Conservation (phyloP, 2,797 vertebrate species). For the Microctenopoma lineatum region DNA sequence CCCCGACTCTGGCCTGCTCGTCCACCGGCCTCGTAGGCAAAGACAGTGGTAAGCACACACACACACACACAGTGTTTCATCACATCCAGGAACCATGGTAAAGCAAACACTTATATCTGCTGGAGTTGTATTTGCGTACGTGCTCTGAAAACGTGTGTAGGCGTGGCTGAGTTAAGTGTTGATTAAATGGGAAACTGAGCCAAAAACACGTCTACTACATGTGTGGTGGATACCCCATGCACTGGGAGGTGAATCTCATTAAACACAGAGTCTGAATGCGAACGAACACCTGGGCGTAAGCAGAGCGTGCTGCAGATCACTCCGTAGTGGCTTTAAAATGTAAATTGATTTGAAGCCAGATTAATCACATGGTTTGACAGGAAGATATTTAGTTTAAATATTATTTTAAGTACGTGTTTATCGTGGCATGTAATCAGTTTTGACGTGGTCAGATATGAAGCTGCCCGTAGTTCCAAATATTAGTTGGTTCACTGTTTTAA, state of each 20-base stretch:
- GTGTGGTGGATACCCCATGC: neutral
- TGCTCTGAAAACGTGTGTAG: neutral
- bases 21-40: constrained; percentile 92
- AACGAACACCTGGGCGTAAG: neutral
- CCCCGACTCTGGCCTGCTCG: constrained; percentile 79
- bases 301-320: too few relatives aligned
- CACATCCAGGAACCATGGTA: constrained; percentile 9
- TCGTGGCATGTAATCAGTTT: neutral
- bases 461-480: neutral
- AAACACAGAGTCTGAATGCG: neutral
- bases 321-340: too few relatives aligned
- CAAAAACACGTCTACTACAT: constrained; percentile 4
- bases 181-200: neutral
- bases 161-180: neutral
- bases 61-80: neutral
- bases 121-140: constrained; percentile 39
- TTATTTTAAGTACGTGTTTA: neutral
- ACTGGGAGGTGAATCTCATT: neutral
- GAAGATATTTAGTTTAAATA: neutral
- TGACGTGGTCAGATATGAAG: neutral
- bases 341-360: neutral
- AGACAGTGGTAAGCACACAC: constrained; percentile 84
- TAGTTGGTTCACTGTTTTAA: too few relatives aligned
- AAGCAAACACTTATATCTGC: constrained; percentile 28
- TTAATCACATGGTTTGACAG: neutral